These are phyloP conservation scores for Poeciliopsis gracilis DNA, from an alignment of 2,797 vertebrate genomes.

Conservation along the genomic window DNA sequence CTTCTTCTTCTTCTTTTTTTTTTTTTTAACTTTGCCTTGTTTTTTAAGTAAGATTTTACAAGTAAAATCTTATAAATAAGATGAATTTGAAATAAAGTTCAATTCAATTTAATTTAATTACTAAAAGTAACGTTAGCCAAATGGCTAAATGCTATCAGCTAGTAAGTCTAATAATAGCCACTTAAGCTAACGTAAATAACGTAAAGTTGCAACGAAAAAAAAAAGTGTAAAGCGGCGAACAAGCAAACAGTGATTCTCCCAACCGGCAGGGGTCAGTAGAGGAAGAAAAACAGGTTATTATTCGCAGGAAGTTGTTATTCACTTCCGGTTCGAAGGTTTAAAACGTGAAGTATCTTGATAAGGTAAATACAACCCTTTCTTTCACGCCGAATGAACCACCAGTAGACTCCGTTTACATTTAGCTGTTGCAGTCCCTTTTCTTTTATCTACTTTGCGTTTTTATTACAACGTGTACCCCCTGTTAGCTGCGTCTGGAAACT, in stretches of 20 bases:
- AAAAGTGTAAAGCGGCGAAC: not conserved
- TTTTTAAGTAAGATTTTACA: not conserved
- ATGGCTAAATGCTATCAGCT: not conserved
- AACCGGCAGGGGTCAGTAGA: slow-evolving; percentile 41
- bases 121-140: not conserved
- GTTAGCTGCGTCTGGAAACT: slow-evolving; percentile 5
- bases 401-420: not conserved
- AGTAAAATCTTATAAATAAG: no score
- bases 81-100: not conserved
- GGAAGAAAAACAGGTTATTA: not conserved
- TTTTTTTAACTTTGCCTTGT: not conserved
- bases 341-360: not conserved
- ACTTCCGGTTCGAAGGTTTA: not conserved
- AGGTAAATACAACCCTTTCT: slow-evolving; percentile 22
- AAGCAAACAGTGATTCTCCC: slow-evolving; percentile 9
- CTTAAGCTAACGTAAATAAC: not conserved
- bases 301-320: not conserved
- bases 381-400: not conserved
- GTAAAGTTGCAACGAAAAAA: not conserved
- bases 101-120: not conserved
- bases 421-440: not conserved
- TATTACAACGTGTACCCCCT: not conserved
- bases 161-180: not conserved
- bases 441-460: not conserved
- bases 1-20: not conserved